These are phyloP conservation scores for Serranus cabrilla DNA, from an alignment of 2,797 vertebrate genomes.

Conservation along the genomic window DNA sequence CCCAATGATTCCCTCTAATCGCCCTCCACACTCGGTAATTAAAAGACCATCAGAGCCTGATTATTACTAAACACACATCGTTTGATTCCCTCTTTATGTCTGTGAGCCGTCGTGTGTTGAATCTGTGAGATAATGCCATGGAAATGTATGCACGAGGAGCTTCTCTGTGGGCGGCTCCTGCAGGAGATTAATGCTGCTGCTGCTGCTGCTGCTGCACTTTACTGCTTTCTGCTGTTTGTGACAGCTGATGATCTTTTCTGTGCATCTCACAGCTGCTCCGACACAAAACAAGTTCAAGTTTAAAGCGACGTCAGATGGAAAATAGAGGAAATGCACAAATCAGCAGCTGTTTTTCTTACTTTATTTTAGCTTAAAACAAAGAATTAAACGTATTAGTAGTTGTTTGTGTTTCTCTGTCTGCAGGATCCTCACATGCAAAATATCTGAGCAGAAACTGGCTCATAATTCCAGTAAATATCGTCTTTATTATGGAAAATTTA, in stretches of 20 bases:
- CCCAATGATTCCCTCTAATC: slow-evolving; percentile 7
- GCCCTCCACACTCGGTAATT: slow-evolving; percentile 1
- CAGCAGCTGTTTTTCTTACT: neutral
- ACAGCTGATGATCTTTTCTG: neutral
- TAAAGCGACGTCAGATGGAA: too few relatives aligned
- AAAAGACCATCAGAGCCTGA: slow-evolving; percentile 1
- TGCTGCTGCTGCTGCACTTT: neutral
- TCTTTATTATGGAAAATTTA: too few relatives aligned
- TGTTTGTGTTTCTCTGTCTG: too few relatives aligned
- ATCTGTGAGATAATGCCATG: neutral
- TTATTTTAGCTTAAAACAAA: too few relatives aligned
- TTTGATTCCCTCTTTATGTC: too few relatives aligned
- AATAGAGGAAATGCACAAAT: too few relatives aligned
- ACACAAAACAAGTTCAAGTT: neutral
- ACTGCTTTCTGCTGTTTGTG: neutral
- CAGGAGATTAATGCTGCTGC: slow-evolving; percentile 22
- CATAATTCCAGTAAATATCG: too few relatives aligned
- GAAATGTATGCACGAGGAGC: slow-evolving; percentile 21
- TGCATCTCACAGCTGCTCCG: neutral
- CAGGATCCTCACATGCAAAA: too few relatives aligned
- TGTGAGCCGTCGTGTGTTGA: too few relatives aligned
- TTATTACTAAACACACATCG: neutral
- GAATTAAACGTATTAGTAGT: too few relatives aligned
- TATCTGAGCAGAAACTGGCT: too few relatives aligned
- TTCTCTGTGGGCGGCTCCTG: slow-evolving; percentile 4